phyloP scores from a whole-genome alignment of 2,797 vertebrate species.

The Buphagus erythrorhynchus region DNA sequence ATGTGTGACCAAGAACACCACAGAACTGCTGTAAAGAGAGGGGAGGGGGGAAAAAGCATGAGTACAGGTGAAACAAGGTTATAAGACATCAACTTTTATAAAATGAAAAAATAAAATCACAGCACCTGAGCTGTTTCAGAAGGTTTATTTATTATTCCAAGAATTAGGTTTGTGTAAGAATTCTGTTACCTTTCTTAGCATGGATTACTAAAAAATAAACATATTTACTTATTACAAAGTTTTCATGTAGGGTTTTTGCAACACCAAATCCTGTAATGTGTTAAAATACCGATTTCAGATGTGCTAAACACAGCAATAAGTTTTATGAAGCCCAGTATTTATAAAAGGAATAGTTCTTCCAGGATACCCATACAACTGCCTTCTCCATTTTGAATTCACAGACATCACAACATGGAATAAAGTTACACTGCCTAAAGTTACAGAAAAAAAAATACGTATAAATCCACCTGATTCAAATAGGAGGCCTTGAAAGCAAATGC shows the following conservation, averaged over 20 bases:
- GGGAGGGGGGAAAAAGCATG: not conserved
- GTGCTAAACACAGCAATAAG: not conserved
- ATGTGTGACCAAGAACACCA: conserved; percentile 99
- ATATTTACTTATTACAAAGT: not conserved
- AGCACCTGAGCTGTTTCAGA: not conserved
- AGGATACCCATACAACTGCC: not conserved
- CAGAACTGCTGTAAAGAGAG: conserved; percentile 94
- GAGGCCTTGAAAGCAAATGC: not conserved
- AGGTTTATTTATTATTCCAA: not conserved
- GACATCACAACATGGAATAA: not conserved
- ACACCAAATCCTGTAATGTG: not conserved
- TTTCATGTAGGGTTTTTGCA: not conserved
- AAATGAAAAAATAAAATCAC: not conserved
- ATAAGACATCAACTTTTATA: not conserved
- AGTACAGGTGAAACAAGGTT: not conserved
- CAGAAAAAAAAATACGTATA: not conserved
- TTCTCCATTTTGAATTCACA: not conserved
- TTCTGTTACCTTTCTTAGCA: not conserved
- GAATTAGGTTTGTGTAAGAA: not conserved
- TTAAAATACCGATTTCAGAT: not conserved
- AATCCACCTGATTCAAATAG: not conserved
- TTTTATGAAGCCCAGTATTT: not conserved
- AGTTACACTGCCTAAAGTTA: not conserved
- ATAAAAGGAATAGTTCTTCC: not conserved
- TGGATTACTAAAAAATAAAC: not conserved